phyloP scores from a whole-genome alignment of 2,888 invertebrate genomes.

The Diplolepis rosae region DNA sequence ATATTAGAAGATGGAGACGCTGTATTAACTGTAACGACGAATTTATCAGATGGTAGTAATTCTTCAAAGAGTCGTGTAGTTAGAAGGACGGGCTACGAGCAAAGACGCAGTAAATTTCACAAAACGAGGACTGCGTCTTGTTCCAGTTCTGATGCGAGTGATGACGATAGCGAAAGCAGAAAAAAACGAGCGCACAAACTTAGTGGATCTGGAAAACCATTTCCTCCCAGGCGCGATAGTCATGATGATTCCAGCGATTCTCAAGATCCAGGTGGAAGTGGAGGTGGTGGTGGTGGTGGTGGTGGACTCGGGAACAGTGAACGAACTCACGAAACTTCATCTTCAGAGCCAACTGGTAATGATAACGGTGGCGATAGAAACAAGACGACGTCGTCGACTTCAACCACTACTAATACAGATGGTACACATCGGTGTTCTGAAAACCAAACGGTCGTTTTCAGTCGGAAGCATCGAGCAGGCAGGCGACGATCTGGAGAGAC shows the following conservation, averaged over 20 bases:
- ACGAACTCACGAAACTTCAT: slow-evolving; percentile 47
- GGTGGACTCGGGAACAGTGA: slow-evolving; percentile 53
- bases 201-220: slow-evolving; percentile 77
- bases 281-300: slow-evolving; percentile 65
- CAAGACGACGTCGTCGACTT: slow-evolving; percentile 58
- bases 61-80: slow-evolving; percentile 58
- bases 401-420: slow-evolving; percentile 57
- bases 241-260: slow-evolving; percentile 91
- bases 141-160: slow-evolving; percentile 95
- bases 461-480: slow-evolving; percentile 76
- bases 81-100: slow-evolving; percentile 74
- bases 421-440: slow-evolving; percentile 65
- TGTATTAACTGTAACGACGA: slow-evolving; percentile 45
- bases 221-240: slow-evolving; percentile 82
- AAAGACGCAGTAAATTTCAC: slow-evolving; percentile 81
- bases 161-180: slow-evolving; percentile 87
- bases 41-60: slow-evolving; percentile 50
- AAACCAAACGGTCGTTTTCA: slow-evolving; percentile 70
- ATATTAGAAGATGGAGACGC: slow-evolving; percentile 80
- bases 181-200: slow-evolving; percentile 88
- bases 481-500: slow-evolving; percentile 79
- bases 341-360: slow-evolving; percentile 49
- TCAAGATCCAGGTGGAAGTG: slow-evolving; percentile 79
- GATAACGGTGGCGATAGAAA: slow-evolving; percentile 53
- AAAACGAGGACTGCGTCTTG: slow-evolving; percentile 90